Evolutionary conservation across 2,797 vertebrate genomes (phyloP).

Genomic region (Sebastes minor): DNA sequence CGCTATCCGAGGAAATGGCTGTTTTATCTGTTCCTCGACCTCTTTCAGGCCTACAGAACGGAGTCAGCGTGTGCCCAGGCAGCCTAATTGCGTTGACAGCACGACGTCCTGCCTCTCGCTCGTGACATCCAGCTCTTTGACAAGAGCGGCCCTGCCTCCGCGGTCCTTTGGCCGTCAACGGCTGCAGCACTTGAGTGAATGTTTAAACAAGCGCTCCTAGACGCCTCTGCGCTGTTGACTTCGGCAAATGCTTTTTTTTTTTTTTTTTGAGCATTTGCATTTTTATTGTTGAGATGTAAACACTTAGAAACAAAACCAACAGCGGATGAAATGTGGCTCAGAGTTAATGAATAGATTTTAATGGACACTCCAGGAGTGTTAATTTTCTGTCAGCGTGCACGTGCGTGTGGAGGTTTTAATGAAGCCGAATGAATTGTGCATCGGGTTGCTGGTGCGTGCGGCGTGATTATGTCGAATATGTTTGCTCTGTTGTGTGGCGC

Average conservation of each 20-base stretch:
- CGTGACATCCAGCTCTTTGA: slow-evolving; percentile 53
- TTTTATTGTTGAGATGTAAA: slow-evolving; percentile 56
- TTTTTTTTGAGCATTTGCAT: slow-evolving; percentile 38
- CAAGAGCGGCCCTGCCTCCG: slow-evolving; percentile 26
- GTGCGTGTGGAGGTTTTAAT: slow-evolving; percentile 39
- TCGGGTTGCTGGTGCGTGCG: slow-evolving; percentile 42
- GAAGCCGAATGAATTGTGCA: slow-evolving; percentile 59
- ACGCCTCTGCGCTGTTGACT: slow-evolving; percentile 15
- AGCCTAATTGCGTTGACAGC: slow-evolving; percentile 73
- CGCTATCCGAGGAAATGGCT: slow-evolving; percentile 20
- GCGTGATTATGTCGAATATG: slow-evolving; percentile 46
- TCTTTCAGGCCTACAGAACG: slow-evolving; percentile 67
- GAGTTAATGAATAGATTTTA: slow-evolving; percentile 66
- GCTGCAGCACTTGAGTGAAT: slow-evolving; percentile 32
- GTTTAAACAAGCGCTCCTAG: slow-evolving; percentile 43
- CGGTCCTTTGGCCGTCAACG: slow-evolving; percentile 39
- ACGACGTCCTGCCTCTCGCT: slow-evolving; percentile 56
- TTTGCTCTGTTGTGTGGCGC: slow-evolving; percentile 32
- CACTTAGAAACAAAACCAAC: slow-evolving; percentile 53
- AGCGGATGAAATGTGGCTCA: slow-evolving; percentile 43
- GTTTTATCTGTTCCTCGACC: slow-evolving; percentile 63
- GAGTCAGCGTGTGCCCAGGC: slow-evolving; percentile 54
- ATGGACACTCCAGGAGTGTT: slow-evolving; percentile 59
- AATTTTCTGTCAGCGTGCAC: slow-evolving; percentile 33
- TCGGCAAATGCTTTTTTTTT: background rate